phyloP scores from a whole-genome alignment of 2,797 vertebrate species.

The Chiroxiphia lanceolata region DNA sequence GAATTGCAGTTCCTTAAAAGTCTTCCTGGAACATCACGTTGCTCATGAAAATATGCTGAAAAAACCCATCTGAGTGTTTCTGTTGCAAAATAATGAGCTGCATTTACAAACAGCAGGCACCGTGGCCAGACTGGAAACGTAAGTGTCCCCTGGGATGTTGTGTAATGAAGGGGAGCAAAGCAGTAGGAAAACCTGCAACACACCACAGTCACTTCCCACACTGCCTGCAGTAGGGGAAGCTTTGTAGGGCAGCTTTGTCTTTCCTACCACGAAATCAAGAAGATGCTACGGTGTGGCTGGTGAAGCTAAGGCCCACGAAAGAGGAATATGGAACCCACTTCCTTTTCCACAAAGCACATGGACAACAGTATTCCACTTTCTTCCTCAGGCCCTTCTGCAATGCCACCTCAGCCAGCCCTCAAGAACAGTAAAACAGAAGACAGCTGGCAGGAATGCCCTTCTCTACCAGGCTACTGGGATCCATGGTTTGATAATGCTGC shows the following conservation, averaged over 20 bases:
- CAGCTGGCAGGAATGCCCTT: not conserved
- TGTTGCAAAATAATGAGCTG: not conserved
- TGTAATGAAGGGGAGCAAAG: not conserved
- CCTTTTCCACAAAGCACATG: not conserved
- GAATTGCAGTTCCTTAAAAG: slow-evolving; percentile 48
- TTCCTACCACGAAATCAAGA: not conserved
- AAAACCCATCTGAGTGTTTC: not conserved
- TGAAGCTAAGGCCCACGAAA: not conserved
- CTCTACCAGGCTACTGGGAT: not conserved
- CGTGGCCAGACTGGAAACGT: not conserved
- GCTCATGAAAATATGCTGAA: slow-evolving; percentile 11
- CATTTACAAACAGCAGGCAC: not conserved
- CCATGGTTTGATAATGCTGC: not conserved
- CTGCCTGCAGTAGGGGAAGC: not conserved
- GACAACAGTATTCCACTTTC: not conserved
- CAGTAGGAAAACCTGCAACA: not conserved
- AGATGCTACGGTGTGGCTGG: not conserved
- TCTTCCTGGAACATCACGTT: slow-evolving; percentile 22
- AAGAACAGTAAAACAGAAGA: not conserved
- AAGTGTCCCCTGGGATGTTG: not conserved
- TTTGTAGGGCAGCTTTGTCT: not conserved
- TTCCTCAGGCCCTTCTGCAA: not conserved
- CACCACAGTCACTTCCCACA: not conserved
- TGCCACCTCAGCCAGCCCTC: not conserved
- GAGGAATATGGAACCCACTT: not conserved